Conservation (phyloP, 2,888 invertebrate species). For the Lasius platythorax region DNA sequence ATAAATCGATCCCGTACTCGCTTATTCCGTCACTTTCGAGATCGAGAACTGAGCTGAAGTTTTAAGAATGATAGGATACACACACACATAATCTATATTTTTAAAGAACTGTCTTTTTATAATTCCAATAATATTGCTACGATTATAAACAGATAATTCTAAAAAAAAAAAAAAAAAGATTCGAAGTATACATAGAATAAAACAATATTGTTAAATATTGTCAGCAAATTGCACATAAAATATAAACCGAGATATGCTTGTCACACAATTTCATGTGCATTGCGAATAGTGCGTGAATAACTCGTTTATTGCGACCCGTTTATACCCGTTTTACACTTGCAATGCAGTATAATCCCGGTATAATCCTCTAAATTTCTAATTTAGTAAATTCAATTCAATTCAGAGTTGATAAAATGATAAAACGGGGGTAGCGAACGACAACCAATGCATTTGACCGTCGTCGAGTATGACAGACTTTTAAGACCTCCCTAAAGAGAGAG, state of each 20-base stretch:
- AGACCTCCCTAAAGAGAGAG: slow-evolving; percentile 20
- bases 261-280: neutral
- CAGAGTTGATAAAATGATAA: slow-evolving; percentile 27
- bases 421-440: slow-evolving; percentile 26
- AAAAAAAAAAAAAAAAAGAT: neutral
- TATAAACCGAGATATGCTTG: slow-evolving; percentile 8
- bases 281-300: slow-evolving; percentile 6
- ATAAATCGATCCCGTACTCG: slow-evolving; percentile 68
- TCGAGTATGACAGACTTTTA: slow-evolving; percentile 41
- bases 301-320: slow-evolving; percentile 12
- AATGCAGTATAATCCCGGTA: slow-evolving; percentile 4
- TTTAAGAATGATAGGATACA: neutral
- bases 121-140: neutral
- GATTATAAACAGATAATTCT: neutral
- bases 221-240: neutral
- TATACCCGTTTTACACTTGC: neutral
- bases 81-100: neutral
- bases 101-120: neutral
- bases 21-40: slow-evolving; percentile 9
- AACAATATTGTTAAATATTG: neutral
- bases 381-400: slow-evolving; percentile 27
- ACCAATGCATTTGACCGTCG: slow-evolving; percentile 22
- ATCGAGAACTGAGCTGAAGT: slow-evolving; percentile 45
- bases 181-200: neutral
- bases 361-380: slow-evolving; percentile 23